phyloP scores from a whole-genome alignment of 53 echinoderm and acorn worm genomes.

The Temnopleurus reevesii region DNA sequence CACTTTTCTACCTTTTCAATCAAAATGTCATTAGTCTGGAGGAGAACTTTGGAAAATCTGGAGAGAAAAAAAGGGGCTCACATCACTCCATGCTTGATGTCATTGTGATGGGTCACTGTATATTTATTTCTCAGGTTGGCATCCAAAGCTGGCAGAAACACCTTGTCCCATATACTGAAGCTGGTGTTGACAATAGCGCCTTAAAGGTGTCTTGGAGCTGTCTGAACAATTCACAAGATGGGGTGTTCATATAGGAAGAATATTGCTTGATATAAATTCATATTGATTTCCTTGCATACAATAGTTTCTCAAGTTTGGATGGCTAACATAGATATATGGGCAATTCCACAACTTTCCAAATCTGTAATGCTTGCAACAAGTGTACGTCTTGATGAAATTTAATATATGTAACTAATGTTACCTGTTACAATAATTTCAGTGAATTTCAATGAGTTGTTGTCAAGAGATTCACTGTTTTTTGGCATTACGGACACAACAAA shows the following conservation, averaged over 20 bases:
- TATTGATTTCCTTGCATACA: background rate
- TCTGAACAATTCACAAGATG: too few species aligned
- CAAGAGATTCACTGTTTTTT: too few species aligned
- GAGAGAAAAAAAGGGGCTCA: background rate
- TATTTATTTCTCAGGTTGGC: constrained; percentile 31
- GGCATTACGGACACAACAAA: too few species aligned
- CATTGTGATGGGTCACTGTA: constrained; percentile 31
- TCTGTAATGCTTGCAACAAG: too few species aligned
- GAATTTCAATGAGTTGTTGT: too few species aligned
- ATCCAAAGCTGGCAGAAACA: background rate
- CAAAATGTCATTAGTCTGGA: background rate
- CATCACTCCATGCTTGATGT: background rate
- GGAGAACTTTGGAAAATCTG: background rate
- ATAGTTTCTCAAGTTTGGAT: too few species aligned
- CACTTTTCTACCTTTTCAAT: background rate
- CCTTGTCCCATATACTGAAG: constrained; percentile 36
- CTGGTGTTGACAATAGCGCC: background rate
- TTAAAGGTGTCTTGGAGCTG: background rate
- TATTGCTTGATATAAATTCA: background rate
- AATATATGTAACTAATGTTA: too few species aligned
- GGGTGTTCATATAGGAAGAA: too few species aligned
- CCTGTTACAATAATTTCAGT: too few species aligned
- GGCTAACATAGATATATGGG: too few species aligned
- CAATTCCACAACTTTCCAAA: too few species aligned
- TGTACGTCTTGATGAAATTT: too few species aligned